Evolutionary conservation across 2,797 vertebrate species (phyloP), one percentile per base, ranked within the genome.

Genomic region (Anguilla anguilla): DNA sequence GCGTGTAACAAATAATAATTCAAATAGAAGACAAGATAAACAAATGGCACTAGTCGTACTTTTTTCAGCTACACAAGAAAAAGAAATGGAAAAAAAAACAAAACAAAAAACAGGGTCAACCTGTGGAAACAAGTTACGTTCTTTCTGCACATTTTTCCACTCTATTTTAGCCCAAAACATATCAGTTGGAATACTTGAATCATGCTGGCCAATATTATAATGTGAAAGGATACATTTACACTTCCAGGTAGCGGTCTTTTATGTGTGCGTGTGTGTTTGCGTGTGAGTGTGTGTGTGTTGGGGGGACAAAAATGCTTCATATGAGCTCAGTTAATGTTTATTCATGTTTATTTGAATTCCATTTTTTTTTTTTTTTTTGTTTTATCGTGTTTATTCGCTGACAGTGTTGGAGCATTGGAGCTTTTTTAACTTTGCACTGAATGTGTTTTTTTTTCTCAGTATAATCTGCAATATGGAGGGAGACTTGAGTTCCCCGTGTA

Each of bases 101-200:
- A 6, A 83, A 87, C 53, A 87, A 86, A 87, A 86, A 94, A 93
- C 94, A 95, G 96, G 98, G 96, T 95, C 94, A 94, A 97, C 95
- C 97, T 97, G 97, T 98, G 98, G 98, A 98, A 97, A 97, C 96
- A 94, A 96, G 97, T 98, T 98, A 98, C 95, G 96, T 97, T 95
- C 94, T 94, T 97, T 97, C 97, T 98, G 98, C 98, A 99, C 98
- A 98, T 98, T 97, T 96, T 97, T 98, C 97, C 97, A 97, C 97
- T 98, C 98, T 98, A 96, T 98, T 98, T 98, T 98, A 97, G 97
- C 98, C 98, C 98, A 97, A 97, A 98, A 99, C 98, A 99, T 99
- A 98, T 99, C 98, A 99, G 98, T 99, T 98, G 96, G 96, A 98
- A 99, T 99, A 99, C 98, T 99, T 99, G 98, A 99, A 99, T 99